These are phyloP conservation scores for Callaeas wilsoni DNA, from an alignment of 2,113 vertebrate species.

Conservation along the genomic window DNA sequence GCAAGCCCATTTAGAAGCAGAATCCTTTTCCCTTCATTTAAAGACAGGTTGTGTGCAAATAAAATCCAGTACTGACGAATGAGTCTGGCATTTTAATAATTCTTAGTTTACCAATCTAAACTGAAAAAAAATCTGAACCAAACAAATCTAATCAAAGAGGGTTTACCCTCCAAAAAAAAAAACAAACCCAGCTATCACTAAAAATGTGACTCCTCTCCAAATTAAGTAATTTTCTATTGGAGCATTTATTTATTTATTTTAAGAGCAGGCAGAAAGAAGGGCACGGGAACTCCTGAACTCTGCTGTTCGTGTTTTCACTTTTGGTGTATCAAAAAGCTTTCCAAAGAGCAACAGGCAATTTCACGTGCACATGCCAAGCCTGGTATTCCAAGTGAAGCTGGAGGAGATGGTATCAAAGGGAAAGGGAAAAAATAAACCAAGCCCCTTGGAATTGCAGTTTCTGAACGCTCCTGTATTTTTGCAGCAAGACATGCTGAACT, in stretches of 20 bases:
- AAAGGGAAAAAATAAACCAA: not conserved
- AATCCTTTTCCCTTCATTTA: not conserved
- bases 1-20: not conserved
- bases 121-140: not conserved
- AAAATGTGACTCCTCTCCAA: not conserved
- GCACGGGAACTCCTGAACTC: not conserved
- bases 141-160: not conserved
- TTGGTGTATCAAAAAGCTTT: not conserved
- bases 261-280: not conserved
- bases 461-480: not conserved
- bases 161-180: not conserved
- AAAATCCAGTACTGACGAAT: not conserved
- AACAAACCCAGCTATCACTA: not conserved
- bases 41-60: not conserved
- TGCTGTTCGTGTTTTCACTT: not conserved
- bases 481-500: not conserved
- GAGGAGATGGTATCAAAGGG: not conserved
- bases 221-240: not conserved
- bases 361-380: accelerated
- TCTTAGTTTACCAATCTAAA: not conserved
- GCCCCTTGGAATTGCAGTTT: not conserved
- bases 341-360: not conserved
- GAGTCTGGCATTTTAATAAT: not conserved
- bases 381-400: not conserved
- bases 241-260: not conserved